Evolutionary conservation across 2,797 vertebrate species (phyloP).

Genomic region (Anas georgica): DNA sequence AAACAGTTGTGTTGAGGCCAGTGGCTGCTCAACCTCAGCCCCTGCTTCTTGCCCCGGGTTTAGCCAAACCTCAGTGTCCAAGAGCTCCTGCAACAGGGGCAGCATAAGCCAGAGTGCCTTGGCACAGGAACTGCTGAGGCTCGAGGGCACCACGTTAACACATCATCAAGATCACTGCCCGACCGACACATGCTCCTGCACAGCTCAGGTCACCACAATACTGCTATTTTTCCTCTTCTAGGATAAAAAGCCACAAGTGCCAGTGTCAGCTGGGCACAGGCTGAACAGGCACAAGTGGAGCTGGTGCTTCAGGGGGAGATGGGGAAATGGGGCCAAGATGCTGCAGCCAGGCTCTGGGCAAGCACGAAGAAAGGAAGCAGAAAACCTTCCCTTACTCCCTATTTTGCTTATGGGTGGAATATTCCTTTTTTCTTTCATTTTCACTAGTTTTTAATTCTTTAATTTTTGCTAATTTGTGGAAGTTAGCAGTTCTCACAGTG

Average conservation of each 20-base stretch:
- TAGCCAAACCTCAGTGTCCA: accelerated
- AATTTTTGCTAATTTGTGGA: neutral
- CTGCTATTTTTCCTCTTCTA: neutral
- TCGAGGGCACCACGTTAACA: accelerated
- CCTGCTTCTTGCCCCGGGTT: neutral
- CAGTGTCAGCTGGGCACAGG: accelerated
- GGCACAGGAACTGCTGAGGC: neutral
- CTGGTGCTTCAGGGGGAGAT: neutral
- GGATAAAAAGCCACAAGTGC: neutral
- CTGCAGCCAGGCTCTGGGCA: neutral
- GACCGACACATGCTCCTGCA: neutral
- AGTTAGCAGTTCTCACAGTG: neutral
- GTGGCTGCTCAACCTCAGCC: neutral
- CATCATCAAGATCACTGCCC: neutral
- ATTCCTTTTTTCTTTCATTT: neutral
- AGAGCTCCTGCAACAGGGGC: accelerated
- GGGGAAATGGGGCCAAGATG: neutral
- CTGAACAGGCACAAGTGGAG: neutral
- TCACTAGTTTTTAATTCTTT: too few relatives aligned
- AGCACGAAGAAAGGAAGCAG: neutral
- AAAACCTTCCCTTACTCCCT: neutral
- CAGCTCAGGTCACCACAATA: neutral
- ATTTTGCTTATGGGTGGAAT: neutral
- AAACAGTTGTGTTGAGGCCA: neutral
- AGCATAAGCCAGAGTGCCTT: accelerated